phyloP scores from a whole-genome alignment of 2,113 vertebrate genomes.

The Lamprologus ornatipinnis region DNA sequence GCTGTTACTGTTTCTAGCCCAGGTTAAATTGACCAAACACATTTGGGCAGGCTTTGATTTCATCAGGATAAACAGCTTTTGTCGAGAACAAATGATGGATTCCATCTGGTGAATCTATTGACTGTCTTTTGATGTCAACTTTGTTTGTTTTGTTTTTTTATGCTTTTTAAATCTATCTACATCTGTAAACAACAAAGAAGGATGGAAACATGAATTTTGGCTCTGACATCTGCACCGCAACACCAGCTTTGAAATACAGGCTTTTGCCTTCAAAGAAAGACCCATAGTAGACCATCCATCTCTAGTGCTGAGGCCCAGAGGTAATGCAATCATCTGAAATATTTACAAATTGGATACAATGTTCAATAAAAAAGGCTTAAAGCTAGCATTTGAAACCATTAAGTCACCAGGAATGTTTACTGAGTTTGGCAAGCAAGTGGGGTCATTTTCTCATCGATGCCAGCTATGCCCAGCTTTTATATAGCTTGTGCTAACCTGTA shows the following conservation, averaged over 20 bases:
- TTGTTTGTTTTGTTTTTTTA: background rate
- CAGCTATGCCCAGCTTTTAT: background rate
- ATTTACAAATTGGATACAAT: background rate
- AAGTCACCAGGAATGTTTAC: background rate
- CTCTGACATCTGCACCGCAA: background rate
- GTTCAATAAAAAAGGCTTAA: background rate
- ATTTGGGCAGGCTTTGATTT: background rate
- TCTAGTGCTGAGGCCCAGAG: background rate
- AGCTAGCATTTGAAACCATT: background rate
- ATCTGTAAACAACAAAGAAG: background rate
- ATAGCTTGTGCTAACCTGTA: background rate
- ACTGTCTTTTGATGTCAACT: background rate
- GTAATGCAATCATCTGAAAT: background rate
- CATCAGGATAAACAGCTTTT: background rate
- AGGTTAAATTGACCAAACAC: background rate
- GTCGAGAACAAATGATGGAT: background rate
- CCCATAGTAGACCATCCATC: background rate
- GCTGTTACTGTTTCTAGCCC: background rate
- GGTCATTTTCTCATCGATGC: background rate
- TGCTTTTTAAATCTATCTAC: background rate
- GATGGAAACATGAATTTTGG: background rate
- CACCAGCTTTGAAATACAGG: background rate
- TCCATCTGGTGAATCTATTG: background rate
- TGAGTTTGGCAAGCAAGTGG: background rate
- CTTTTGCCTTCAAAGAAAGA: background rate